Percentiles rank a stretch among this genome's conserved stretches.
phyloP scores from a whole-genome alignment of 30 jellyfish, hydroid and myxozoan species.

The Pseudorhiza aurosa region DNA sequence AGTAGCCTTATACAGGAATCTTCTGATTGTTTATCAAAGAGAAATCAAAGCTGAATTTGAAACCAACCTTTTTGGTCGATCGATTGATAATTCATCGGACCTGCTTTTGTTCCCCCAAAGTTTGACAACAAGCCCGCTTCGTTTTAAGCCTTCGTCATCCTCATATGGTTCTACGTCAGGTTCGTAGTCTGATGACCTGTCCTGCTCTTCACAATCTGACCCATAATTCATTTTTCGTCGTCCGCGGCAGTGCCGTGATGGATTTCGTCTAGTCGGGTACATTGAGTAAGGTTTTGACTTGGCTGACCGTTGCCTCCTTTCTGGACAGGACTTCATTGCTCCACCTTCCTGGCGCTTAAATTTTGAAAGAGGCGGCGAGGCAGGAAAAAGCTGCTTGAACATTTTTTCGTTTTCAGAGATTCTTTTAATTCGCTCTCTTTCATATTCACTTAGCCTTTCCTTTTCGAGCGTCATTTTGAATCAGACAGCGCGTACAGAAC shows the following conservation, averaged over 20 bases:
- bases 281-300: background rate
- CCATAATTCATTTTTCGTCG: slow-evolving; percentile 18
- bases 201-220: slow-evolving; percentile 48
- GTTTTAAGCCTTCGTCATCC: slow-evolving; percentile 8
- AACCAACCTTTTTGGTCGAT: background rate
- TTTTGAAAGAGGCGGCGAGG: background rate
- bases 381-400: slow-evolving; percentile 87
- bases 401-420: slow-evolving; percentile 70
- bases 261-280: slow-evolving; percentile 53
- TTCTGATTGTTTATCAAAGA: no score
- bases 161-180: slow-evolving; percentile 16
- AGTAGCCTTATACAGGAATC: no score
- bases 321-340: background rate
- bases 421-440: slow-evolving; percentile 54
- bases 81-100: background rate
- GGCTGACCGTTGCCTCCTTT: background rate
- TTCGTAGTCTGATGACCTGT: slow-evolving; percentile 30
- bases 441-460: slow-evolving; percentile 60
- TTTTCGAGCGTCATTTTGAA: background rate
- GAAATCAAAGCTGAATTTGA: no score
- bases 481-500: background rate
- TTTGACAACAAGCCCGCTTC: slow-evolving; percentile 21
- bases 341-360: background rate
- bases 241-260: slow-evolving; percentile 58
- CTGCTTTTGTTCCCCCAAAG: slow-evolving; percentile 42